These are phyloP conservation scores for Dicyrtomina minuta DNA, from an alignment of 2,888 invertebrate genomes.

Conservation along the genomic window DNA sequence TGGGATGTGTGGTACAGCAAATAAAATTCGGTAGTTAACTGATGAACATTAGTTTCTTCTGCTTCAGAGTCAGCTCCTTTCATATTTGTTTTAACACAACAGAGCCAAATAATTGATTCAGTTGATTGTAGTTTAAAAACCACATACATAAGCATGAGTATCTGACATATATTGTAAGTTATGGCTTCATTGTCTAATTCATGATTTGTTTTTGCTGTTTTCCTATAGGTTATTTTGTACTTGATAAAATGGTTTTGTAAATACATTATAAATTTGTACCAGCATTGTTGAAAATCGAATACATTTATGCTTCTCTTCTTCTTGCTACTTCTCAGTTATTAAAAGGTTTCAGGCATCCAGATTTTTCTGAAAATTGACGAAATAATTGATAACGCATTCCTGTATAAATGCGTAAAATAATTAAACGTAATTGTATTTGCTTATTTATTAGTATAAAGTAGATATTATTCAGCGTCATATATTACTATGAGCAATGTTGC, in stretches of 20 bases:
- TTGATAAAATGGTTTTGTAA: not conserved
- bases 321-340: too few species aligned
- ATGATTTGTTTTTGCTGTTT: too few species aligned
- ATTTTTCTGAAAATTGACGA: too few species aligned
- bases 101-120: not conserved
- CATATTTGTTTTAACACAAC: not conserved
- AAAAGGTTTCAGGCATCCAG: too few species aligned
- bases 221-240: too few species aligned
- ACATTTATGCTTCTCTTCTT: not conserved
- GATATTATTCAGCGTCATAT: too few species aligned
- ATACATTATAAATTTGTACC: not conserved
- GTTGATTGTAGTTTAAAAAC: not conserved
- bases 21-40: constrained; percentile 48
- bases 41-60: constrained; percentile 50
- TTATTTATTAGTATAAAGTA: too few species aligned
- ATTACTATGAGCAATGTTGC: too few species aligned
- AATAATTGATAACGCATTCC: too few species aligned
- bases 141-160: too few species aligned
- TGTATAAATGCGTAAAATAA: too few species aligned
- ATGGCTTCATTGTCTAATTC: not conserved
- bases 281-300: constrained; percentile 27
- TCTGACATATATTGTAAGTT: not conserved
- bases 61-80: constrained; percentile 22
- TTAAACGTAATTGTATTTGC: too few species aligned
- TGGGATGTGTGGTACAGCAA: constrained; percentile 48